Base-by-base conservation (phyloP, 2,888 invertebrate genomes). In the Pilophorus perplexus region DNA sequence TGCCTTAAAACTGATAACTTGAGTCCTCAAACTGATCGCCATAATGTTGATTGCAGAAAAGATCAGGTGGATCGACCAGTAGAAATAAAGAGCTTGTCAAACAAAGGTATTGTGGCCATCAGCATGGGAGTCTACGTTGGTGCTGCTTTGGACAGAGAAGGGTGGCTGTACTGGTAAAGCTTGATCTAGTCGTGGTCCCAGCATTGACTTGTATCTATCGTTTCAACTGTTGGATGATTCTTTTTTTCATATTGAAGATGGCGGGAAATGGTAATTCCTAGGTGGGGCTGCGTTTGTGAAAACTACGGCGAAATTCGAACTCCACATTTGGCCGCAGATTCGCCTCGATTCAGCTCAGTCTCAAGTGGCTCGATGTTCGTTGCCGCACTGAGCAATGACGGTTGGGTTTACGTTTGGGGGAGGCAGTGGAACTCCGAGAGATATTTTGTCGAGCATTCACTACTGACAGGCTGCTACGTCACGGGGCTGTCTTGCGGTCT, bases 151-250 rank as follows among this genome's bases (percentile, higher is more conserved):
- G 62, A 62, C 23, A 20, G 62, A 3, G 62, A 62, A 20, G 62
- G 62, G 4, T 62, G 62, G 62, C 28, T 62, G 1, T 62, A 62
- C 28, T 62, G 62, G 59, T n/a, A n/a, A n/a, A n/a, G n/a, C n/a
- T n/a, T n/a, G n/a, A n/a, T n/a, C n/a, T n/a, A 20, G 48, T 18
- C 20, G 48, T 3, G 16, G 16, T 4, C 22, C 16, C 20, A 18
- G 10, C 20, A 18, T 14, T n/a, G 20, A 48, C 18, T 4, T 48
- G 3, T 48, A 48, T 18, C 16, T 20, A 22, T 48, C 22, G 20
- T n/a, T n/a, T n/a, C n/a, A n/a, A n/a, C n/a, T n/a, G n/a, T n/a
- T n/a, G n/a, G n/a, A n/a, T n/a, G n/a, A n/a, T n/a, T n/a, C n/a
- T n/a, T n/a, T n/a, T n/a, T n/a, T n/a, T n/a, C n/a, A n/a, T n/a